phyloP scores from a whole-genome alignment of 2,113 vertebrate species.

The Hydrochoerus hydrochaeris region DNA sequence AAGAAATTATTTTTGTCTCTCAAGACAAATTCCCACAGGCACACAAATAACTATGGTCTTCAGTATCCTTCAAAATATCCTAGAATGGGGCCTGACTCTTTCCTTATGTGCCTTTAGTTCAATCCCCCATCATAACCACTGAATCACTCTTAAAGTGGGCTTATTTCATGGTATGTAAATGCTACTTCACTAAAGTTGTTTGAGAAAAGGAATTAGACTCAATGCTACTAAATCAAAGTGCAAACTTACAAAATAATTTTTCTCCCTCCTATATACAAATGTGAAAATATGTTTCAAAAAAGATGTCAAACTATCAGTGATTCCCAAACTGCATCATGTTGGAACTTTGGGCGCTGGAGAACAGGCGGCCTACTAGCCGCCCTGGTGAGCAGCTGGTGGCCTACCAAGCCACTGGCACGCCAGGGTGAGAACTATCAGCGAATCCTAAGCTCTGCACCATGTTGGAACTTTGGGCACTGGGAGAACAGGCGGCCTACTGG shows the following conservation, averaged over 20 bases:
- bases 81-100: neutral
- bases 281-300: neutral
- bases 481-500: too few species aligned
- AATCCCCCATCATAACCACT: neutral
- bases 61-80: neutral
- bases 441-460: too few species aligned
- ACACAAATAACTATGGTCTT: neutral
- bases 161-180: neutral
- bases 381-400: too few species aligned
- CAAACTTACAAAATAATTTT: neutral
- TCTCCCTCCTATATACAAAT: neutral
- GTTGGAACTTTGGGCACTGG: too few species aligned
- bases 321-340: too few species aligned
- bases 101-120: neutral
- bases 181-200: neutral
- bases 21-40: constrained; percentile 16
- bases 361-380: too few species aligned
- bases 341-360: too few species aligned
- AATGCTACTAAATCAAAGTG: neutral
- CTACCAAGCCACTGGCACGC: too few species aligned
- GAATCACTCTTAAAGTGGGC: neutral
- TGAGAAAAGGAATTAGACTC: neutral
- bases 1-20: neutral
- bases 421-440: too few species aligned
- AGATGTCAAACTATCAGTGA: too few species aligned